Percentiles rank a stretch among this genome's conserved stretches.
Conservation (phyloP, 1,140 invertebrate species). For the Whitmania pigra region DNA sequence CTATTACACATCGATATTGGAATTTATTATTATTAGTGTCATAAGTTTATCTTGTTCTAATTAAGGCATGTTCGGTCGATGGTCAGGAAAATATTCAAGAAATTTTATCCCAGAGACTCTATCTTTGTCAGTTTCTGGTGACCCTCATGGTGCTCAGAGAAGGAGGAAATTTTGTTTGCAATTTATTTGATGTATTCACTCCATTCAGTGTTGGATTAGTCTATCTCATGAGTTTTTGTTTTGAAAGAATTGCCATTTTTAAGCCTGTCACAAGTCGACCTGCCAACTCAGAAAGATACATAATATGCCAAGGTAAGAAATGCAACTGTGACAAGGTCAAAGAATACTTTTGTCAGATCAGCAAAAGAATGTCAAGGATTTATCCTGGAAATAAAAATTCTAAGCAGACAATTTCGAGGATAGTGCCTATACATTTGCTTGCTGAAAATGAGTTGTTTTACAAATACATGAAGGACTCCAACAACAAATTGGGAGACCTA, state of each 20-base stretch:
- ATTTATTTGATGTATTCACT: slow-evolving; percentile 91
- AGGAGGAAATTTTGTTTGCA: slow-evolving; percentile 83
- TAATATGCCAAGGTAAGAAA: slow-evolving; percentile 71
- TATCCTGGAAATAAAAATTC: slow-evolving; percentile 27
- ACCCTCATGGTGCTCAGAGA: slow-evolving; percentile 67
- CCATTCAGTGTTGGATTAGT: slow-evolving; percentile 81
- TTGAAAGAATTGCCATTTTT: slow-evolving; percentile 68
- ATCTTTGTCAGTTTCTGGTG: slow-evolving; percentile 81
- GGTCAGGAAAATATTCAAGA: slow-evolving; percentile 92
- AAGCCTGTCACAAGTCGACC: slow-evolving; percentile 94
- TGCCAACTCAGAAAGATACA: slow-evolving; percentile 89
- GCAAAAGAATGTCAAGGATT: slow-evolving; percentile 26
- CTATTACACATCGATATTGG: slow-evolving; percentile 8
- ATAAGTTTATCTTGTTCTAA: slow-evolving; percentile 11
- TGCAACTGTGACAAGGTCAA: slow-evolving; percentile 47
- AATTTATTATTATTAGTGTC: slow-evolving; percentile 20
- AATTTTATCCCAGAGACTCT: slow-evolving; percentile 83
- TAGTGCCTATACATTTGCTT: slow-evolving; percentile 61
- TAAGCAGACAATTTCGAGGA: slow-evolving; percentile 44
- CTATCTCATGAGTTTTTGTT: slow-evolving; percentile 83
- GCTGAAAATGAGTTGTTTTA: slow-evolving; percentile 56
- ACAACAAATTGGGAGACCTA: slow-evolving; percentile 54
- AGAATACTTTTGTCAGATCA: slow-evolving; percentile 57
- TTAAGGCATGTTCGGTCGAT: slow-evolving; percentile 81
- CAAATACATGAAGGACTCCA: slow-evolving; percentile 65